Conservation (phyloP, 2,888 invertebrate genomes). For the Synanthedon vespiformis region DNA sequence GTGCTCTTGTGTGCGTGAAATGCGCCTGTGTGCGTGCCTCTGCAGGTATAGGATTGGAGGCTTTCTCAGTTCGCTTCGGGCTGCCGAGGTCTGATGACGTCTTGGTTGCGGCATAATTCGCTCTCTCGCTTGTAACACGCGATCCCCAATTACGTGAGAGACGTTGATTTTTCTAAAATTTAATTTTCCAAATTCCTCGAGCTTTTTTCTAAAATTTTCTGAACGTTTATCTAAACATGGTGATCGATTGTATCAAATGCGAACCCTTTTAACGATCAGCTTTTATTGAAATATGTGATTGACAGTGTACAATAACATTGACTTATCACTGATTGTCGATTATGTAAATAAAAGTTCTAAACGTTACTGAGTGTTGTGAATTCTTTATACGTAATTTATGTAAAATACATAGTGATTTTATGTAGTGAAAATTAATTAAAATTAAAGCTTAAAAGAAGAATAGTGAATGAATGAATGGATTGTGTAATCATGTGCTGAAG, state of each 20-base stretch:
- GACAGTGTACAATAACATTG: background rate
- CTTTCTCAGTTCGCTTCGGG: slow-evolving; percentile 54
- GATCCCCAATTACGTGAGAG: background rate
- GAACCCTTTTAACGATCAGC: background rate
- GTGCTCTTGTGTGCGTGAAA: slow-evolving; percentile 27
- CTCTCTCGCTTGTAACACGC: background rate
- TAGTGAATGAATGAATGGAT: background rate
- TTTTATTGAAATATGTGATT: background rate
- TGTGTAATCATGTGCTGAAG: background rate
- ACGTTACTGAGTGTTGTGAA: background rate
- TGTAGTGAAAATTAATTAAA: too few relatives aligned
- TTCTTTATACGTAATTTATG: background rate
- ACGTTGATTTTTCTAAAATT: background rate
- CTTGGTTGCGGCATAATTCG: slow-evolving; percentile 3
- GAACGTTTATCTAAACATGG: background rate
- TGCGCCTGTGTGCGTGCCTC: slow-evolving; percentile 55
- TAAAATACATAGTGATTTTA: background rate
- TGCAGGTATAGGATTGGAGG: slow-evolving; percentile 54
- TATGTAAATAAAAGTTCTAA: background rate
- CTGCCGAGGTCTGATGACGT: slow-evolving; percentile 26
- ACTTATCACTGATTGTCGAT: background rate
- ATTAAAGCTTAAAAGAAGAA: too few relatives aligned
- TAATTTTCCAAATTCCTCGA: background rate
- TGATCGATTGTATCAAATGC: background rate
- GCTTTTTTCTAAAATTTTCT: background rate